Evolutionary conservation across 1,140 invertebrate species (phyloP).

Genomic region (Drosophila navojoa): DNA sequence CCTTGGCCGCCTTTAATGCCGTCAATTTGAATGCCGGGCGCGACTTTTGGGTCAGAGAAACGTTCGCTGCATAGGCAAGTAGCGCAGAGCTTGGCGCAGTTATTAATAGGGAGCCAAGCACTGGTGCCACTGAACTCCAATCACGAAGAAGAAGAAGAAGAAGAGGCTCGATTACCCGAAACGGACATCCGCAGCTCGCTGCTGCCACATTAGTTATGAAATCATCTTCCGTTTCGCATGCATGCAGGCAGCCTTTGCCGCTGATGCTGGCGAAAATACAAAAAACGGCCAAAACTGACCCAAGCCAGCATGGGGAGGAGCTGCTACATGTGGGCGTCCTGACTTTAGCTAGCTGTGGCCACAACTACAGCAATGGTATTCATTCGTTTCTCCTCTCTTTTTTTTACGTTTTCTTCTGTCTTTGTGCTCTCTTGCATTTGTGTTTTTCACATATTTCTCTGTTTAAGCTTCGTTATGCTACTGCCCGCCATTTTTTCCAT

Average conservation of each 20-base stretch:
- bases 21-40: conserved; percentile 73
- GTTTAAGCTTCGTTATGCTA: conserved; percentile 69
- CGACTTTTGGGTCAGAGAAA: conserved; percentile 35
- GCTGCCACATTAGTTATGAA: conserved; percentile 22
- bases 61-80: conserved; percentile 66
- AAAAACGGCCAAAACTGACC: background rate
- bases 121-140: conserved; percentile 35
- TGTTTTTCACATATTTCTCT: conserved; percentile 61
- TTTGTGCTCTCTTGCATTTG: conserved; percentile 36
- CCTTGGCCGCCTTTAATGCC: conserved; percentile 49
- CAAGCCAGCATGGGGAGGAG: conserved; percentile 22
- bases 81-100: conserved; percentile 34
- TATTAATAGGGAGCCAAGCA: conserved; percentile 39
- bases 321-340: conserved; percentile 8
- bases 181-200: conserved; percentile 59
- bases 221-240: conserved; percentile 25
- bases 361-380: conserved; percentile 38
- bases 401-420: background rate
- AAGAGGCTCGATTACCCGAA: conserved; percentile 47
- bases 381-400: background rate
- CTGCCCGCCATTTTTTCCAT: conserved; percentile 32
- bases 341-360: conserved; percentile 20
- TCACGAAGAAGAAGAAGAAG: conserved; percentile 38
- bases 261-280: conserved; percentile 55
- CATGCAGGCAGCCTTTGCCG: conserved; percentile 44